Evolutionary conservation across 2,888 invertebrate genomes (phyloP), one percentile per base, ranked within the genome.

Genomic region (Hanleya hanleyi): DNA sequence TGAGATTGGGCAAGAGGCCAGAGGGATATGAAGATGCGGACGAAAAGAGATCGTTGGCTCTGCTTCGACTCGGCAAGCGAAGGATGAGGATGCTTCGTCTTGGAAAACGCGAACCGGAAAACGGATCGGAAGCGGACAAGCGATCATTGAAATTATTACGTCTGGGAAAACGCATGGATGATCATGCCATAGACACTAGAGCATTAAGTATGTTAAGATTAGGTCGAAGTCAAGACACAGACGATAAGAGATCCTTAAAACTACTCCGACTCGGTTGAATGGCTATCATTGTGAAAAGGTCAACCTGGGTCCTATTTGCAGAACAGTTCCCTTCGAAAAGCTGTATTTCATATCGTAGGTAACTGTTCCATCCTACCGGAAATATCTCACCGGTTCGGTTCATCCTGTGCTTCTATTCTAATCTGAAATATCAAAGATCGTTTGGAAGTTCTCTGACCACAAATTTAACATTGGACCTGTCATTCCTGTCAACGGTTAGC

Each of bases 51-150:
- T 41, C 47, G n/a, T n/a, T 41, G 47, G 47, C 47, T 41, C n/a
- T 41, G n/a, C 47, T 41, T 41, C 47, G 47, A 15, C 7, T 33
- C 6, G 62, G 22, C 6, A 62, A 62, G 33, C 32, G 62, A 35
- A 18, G 62, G 15, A 62, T 62, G 62, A 62, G 62, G 15, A 62
- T 62, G 62, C 62, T 62, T 7, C 32, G 62, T 18, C 33, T 62
- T 7, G 62, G 62, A 7, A 62, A 62, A 32, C 62, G 62, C 33
- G 62, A 62, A 33, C 33, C 7, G 7, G 62, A 22, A 18, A 22
- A 12, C 62, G 62, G 22, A 9, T 12, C n/a, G n/a, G 22, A 7
- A 35, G 15, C 22, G 32, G 62, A 62, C 62, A 62, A 62, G 22
- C 22, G 62, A 32, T 62, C 62, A 9, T 18, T 62, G 32, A 32